Conservation (phyloP, 1,140 invertebrate genomes). For the Octopus sinensis region DNA sequence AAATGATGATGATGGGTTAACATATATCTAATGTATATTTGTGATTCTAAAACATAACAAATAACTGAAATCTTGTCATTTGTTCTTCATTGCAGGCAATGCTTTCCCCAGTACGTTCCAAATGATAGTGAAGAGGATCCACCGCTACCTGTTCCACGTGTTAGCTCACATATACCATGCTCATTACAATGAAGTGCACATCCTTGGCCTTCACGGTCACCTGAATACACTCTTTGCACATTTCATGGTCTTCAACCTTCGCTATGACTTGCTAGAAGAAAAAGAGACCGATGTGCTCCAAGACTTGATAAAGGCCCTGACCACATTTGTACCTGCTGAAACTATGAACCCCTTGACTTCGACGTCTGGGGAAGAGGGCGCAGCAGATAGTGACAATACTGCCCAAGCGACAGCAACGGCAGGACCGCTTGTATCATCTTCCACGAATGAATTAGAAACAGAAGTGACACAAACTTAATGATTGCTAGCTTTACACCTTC, state of each 20-base stretch:
- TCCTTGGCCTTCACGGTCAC: slow-evolving; percentile 84
- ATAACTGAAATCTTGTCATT: no score
- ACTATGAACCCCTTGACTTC: background rate
- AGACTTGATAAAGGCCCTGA: slow-evolving; percentile 45
- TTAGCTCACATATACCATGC: slow-evolving; percentile 96
- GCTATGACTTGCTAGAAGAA: slow-evolving; percentile 80
- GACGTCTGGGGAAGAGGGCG: background rate
- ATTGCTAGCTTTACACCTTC: background rate
- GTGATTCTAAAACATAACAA: no score
- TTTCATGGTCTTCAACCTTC: slow-evolving; percentile 80
- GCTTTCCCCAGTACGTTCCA: slow-evolving; percentile 94
- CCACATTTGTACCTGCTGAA: background rate
- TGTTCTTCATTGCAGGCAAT: slow-evolving; percentile 67
- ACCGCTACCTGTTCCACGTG: slow-evolving; percentile 93
- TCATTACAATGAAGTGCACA: slow-evolving; percentile 91
- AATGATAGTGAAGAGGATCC: slow-evolving; percentile 90
- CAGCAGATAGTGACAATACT: background rate
- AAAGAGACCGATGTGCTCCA: slow-evolving; percentile 93
- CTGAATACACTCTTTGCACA: slow-evolving; percentile 95
- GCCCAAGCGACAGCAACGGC: background rate
- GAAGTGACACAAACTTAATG: background rate
- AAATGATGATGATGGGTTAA: no score
- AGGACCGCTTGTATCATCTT: background rate
- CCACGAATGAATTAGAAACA: background rate
- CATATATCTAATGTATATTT: no score